These are phyloP conservation scores for Genyomyrus donnyi DNA, from an alignment of 2,113 vertebrate genomes.

Conservation along the genomic window DNA sequence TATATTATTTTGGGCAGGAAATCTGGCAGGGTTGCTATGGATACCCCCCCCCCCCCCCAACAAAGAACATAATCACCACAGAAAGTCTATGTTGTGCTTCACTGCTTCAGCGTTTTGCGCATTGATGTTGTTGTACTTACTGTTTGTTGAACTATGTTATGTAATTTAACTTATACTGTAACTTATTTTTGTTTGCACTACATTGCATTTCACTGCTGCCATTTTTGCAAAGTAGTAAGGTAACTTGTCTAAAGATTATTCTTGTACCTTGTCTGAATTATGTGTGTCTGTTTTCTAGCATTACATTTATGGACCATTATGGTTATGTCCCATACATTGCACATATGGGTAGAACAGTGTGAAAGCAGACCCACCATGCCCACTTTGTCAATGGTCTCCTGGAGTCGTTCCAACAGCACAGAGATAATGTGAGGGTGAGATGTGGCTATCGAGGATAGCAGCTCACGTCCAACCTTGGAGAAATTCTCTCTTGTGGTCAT, in stretches of 20 bases:
- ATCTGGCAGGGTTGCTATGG: not conserved
- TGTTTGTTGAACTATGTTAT: not conserved
- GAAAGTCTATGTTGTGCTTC: not conserved
- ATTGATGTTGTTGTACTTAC: not conserved
- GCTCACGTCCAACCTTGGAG: conserved; percentile 90
- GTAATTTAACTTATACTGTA: not conserved
- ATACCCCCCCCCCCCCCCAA: not conserved
- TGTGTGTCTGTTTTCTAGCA: not conserved
- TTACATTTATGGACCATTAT: not conserved
- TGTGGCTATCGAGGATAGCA: conserved; percentile 77
- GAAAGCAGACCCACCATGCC: conserved; percentile 76
- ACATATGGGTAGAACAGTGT: not conserved
- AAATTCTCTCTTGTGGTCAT: conserved; percentile 84
- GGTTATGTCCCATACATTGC: not conserved
- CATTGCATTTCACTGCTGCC: not conserved
- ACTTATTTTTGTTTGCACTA: not conserved
- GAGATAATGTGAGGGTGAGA: conserved; percentile 78
- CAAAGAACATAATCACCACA: not conserved
- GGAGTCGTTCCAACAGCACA: conserved; percentile 73
- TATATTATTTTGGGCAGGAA: not conserved
- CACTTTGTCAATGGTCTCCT: conserved; percentile 81
- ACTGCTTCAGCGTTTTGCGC: not conserved
- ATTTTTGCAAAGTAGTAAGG: not conserved
- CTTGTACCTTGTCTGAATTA: not conserved
- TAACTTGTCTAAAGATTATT: not conserved